Evolutionary conservation across 2,888 invertebrate species (phyloP).

Genomic region (Chironomus riparius): DNA sequence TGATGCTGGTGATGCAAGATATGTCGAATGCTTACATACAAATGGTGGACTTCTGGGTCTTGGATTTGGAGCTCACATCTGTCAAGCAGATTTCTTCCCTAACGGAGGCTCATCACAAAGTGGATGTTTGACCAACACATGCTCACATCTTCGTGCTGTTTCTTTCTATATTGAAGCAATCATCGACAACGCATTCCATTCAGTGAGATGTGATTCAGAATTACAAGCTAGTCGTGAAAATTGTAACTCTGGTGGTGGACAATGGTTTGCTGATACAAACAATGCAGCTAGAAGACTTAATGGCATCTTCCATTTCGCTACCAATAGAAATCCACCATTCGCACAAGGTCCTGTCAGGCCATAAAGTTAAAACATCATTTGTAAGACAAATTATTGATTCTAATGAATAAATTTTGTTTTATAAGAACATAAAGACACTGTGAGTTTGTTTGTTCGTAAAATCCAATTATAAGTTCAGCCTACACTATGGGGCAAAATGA

Average conservation of each 20-base stretch:
- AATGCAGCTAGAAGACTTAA: neutral
- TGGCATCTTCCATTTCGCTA: neutral
- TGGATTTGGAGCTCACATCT: conserved; percentile 36
- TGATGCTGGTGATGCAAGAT: conserved; percentile 37
- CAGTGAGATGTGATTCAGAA: neutral
- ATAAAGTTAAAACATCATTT: neutral
- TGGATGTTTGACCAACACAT: conserved; percentile 35
- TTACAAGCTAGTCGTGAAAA: neutral
- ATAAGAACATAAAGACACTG: too few relatives aligned
- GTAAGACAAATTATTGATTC: too few relatives aligned
- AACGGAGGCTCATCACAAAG: conserved; percentile 39
- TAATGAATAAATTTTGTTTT: too few relatives aligned
- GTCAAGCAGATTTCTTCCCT: conserved; percentile 41
- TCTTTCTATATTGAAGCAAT: conserved; percentile 34
- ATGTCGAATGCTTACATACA: conserved; percentile 42
- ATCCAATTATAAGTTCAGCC: too few relatives aligned
- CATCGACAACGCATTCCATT: neutral
- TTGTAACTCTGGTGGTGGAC: neutral
- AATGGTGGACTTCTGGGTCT: conserved; percentile 32
- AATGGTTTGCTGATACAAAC: neutral
- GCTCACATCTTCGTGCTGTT: conserved; percentile 38
- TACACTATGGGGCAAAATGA: too few relatives aligned
- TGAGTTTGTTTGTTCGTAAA: too few relatives aligned
- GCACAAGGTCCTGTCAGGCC: neutral
- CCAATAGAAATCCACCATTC: neutral